Conservation (phyloP, 2,113 vertebrate genomes). For the Malurus elegans region DNA sequence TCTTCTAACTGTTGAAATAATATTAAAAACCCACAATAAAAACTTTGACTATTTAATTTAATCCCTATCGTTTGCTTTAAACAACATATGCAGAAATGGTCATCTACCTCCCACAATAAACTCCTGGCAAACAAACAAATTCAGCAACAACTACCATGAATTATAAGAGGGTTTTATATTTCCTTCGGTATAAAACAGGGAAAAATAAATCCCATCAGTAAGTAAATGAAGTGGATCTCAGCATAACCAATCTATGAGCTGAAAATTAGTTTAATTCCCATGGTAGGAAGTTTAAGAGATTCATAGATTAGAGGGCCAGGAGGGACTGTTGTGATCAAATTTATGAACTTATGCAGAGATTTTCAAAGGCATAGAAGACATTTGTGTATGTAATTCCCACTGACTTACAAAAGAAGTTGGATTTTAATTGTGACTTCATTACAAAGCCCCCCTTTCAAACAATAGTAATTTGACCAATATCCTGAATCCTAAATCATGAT, state of each 20-base stretch:
- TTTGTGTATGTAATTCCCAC: not conserved
- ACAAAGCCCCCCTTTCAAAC: not conserved
- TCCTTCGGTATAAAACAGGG: conserved; percentile 38
- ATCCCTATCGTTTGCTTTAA: not conserved
- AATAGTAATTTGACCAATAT: not conserved
- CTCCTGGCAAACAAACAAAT: not conserved
- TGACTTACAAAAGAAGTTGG: not conserved
- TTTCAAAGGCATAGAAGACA: conserved; percentile 57
- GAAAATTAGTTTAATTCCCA: conserved; percentile 64
- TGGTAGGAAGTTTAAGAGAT: conserved; percentile 48
- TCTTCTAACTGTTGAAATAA: not conserved
- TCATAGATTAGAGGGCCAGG: conserved; percentile 44
- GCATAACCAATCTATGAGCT: conserved; percentile 56
- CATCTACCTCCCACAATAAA: not conserved
- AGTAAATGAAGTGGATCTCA: conserved; percentile 71
- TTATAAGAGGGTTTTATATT: conserved; percentile 13
- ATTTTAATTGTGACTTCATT: conserved; percentile 1
- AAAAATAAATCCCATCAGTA: conserved; percentile 66
- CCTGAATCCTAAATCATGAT: not conserved
- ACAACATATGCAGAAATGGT: not conserved
- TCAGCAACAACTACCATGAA: not conserved
- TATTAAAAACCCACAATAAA: not conserved
- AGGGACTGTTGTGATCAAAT: conserved; percentile 48
- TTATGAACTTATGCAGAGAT: conserved; percentile 36
- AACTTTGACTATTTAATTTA: not conserved